Evolutionary conservation across 2,113 vertebrate genomes (phyloP).

Genomic region (Macquaria ambigua): DNA sequence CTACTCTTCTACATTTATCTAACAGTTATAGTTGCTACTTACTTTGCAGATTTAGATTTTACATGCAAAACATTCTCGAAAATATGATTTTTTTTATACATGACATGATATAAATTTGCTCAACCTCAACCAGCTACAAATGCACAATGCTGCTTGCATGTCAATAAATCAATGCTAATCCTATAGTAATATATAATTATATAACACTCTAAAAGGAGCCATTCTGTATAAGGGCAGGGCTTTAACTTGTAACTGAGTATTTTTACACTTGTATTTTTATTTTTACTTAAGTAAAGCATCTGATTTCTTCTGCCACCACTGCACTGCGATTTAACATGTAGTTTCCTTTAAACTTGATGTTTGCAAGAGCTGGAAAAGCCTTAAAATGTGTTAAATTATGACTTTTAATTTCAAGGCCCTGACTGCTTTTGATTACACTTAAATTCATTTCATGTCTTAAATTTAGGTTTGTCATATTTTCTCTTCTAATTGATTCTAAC

Average conservation of each 20-base stretch:
- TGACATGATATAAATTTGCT: neutral
- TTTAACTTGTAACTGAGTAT: neutral
- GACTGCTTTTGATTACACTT: neutral
- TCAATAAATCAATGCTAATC: neutral
- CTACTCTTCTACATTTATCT: neutral
- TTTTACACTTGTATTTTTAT: neutral
- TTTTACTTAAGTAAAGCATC: neutral
- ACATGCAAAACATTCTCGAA: neutral
- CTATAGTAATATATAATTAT: neutral
- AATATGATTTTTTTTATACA: neutral
- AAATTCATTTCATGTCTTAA: neutral
- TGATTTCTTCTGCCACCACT: neutral
- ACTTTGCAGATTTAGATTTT: neutral
- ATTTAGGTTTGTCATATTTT: neutral
- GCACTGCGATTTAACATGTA: neutral
- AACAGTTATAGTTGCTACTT: too few relatives aligned
- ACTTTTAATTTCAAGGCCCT: neutral
- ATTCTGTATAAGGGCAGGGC: neutral
- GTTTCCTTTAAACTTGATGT: neutral
- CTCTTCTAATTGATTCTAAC: neutral
- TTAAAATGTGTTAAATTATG: neutral
- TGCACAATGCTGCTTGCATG: neutral
- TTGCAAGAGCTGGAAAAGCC: neutral
- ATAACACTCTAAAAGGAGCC: neutral
- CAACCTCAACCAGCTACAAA: neutral